phyloP scores from a whole-genome alignment of 2,113 vertebrate genomes.

The Gobio gobio region DNA sequence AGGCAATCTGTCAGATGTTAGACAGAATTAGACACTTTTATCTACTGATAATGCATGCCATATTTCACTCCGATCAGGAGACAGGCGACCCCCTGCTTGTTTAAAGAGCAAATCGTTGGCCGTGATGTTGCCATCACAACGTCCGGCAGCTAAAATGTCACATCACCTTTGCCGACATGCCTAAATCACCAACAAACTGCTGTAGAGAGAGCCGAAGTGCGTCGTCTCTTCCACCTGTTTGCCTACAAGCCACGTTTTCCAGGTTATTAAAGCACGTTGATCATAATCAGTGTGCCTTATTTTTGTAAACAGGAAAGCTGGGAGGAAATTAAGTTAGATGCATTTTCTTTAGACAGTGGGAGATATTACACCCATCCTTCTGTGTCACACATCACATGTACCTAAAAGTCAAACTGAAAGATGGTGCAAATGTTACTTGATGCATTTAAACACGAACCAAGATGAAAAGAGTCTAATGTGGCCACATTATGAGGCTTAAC shows the following conservation, averaged over 20 bases:
- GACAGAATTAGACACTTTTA: conserved; percentile 20
- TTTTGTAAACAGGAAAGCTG: conserved; percentile 20
- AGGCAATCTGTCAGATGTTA: conserved; percentile 3
- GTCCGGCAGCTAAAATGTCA: conserved; percentile 27
- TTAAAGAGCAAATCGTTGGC: conserved; percentile 8
- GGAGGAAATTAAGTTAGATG: conserved; percentile 5
- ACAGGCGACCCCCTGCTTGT: background rate
- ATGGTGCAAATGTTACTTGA: background rate
- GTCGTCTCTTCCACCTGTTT: conserved; percentile 17
- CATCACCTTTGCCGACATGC: conserved; percentile 26
- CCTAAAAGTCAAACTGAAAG: background rate
- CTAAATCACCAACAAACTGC: conserved; percentile 14
- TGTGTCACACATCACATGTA: background rate
- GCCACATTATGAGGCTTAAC: background rate
- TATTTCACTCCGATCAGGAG: conserved; percentile 18
- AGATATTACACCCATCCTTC: background rate
- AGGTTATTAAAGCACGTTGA: conserved; percentile 13
- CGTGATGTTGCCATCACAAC: conserved; percentile 39
- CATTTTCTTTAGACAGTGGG: background rate
- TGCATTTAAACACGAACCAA: background rate
- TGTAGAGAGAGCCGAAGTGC: background rate
- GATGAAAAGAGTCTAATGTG: background rate
- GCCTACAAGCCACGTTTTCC: background rate
- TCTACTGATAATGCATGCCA: background rate
- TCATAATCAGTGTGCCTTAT: background rate